Conservation (phyloP, 2,113 vertebrate species). For the Muntiacus muntjak region DNA sequence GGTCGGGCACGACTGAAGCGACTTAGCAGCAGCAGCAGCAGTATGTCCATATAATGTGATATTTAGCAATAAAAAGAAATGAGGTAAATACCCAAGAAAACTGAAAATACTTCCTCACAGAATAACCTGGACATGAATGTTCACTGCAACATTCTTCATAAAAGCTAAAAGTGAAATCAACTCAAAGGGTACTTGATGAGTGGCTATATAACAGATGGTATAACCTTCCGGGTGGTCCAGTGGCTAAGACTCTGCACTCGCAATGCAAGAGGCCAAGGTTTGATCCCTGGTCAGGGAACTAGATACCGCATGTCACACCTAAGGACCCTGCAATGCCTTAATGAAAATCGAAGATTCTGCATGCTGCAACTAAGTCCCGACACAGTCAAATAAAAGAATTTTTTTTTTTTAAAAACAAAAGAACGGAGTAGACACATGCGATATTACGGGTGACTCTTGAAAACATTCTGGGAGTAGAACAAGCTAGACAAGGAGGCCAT, state of each 20-base stretch:
- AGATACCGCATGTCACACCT: not conserved
- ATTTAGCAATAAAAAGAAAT: not conserved
- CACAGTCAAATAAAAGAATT: not conserved
- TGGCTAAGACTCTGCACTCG: not conserved
- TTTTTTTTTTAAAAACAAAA: not conserved
- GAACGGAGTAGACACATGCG: not conserved
- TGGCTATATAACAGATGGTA: not conserved
- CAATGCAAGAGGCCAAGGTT: not conserved
- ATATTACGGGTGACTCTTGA: not conserved
- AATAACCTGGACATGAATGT: not conserved
- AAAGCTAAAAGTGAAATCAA: not conserved
- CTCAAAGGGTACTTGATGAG: not conserved
- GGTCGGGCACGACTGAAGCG: fast-evolving
- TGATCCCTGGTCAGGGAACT: not conserved
- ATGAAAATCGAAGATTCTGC: not conserved
- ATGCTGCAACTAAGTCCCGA: not conserved
- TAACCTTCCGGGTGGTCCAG: not conserved
- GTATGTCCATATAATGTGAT: not conserved
- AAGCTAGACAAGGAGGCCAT: not conserved
- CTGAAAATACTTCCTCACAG: not conserved
- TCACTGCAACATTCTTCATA: not conserved
- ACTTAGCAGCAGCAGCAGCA: not conserved
- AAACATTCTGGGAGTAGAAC: not conserved
- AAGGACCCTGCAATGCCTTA: not conserved
- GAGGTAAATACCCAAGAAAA: not conserved